Evolutionary conservation across 1,140 invertebrate genomes (phyloP), one percentile per base, ranked within the genome.

Genomic region (Phocides pigmalion): DNA sequence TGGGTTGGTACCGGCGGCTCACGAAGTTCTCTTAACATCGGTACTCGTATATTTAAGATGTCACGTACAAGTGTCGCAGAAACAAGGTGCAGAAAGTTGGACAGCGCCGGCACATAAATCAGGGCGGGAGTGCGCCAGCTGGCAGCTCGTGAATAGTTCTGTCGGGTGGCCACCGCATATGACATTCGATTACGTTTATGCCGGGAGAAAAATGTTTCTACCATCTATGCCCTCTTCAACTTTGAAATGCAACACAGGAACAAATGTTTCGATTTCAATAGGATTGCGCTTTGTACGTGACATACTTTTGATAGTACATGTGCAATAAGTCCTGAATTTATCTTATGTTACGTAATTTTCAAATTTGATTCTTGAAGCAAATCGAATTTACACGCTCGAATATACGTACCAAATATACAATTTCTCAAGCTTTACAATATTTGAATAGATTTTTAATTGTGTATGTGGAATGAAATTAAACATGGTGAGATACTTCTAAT

Each of bases 1-100:
- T 19, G 51, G 37, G 17, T 16, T 39, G 28, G 39, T 17, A 28
- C 39, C 8, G 22, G 53, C 12, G 53, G 20, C 39, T 44, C 37
- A 22, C 22, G 20, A 58, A 58, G 20, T 58, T 44, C 12, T 41
- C 37, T 39, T 9, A 35, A 53, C 32, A 41, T 20, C n/a, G 37
- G 14, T 44, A 58, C 53, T 44, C 58, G 69, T 81, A 84, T 77
- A 85, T 86, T 82, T 77, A 69, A 78, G 79, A 73, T 69, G 81
- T 86, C 84, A 76, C 77, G 72, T 78, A 80, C 81, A 83, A 81
- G 71, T 87, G 84, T 79, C 76, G 68, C 79, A 77, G 74, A 64
- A 82, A 82, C 76, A 81, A 82, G 81, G 79, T 83, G 81, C 74
- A 76, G 77, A 82, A 83, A 84, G 72, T 84, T 82, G 73, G 79